A percentile compares a stretch with the other conserved stretches of the same genome.
These are phyloP conservation scores for Pangasius larnaudii DNA, from an alignment of 2,797 vertebrate genomes.

Conservation along the genomic window DNA sequence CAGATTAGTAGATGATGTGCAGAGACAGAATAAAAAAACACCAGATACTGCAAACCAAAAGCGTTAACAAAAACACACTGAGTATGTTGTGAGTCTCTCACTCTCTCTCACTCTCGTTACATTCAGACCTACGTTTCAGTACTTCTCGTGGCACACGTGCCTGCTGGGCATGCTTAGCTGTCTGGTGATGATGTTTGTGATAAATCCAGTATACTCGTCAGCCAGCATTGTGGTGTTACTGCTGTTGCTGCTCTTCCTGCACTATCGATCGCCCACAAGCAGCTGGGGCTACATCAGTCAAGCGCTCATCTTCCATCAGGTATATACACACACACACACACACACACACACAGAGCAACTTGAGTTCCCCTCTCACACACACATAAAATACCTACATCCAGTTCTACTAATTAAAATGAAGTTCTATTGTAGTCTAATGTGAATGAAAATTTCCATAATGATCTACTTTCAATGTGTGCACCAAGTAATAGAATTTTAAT, in stretches of 20 bases:
- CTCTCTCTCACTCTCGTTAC: neutral
- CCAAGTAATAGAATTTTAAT: too few relatives aligned
- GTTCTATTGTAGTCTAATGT: neutral
- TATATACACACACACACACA: conserved; percentile 49
- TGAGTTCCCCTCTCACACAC: neutral
- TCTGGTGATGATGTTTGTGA: conserved; percentile 93
- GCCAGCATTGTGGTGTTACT: conserved; percentile 87
- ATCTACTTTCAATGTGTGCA: too few relatives aligned
- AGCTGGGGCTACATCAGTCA: conserved; percentile 97
- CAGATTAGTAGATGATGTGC: too few relatives aligned
- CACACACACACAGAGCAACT: too few relatives aligned
- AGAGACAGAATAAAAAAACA: neutral
- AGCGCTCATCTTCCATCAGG: conserved; percentile 93
- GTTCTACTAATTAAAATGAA: neutral
- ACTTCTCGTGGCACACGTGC: conserved; percentile 93
- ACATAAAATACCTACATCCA: neutral
- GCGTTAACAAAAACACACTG: neutral
- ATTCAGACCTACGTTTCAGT: conserved; percentile 84
- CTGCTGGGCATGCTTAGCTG: conserved; percentile 88
- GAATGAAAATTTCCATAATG: neutral
- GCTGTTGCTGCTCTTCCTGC: conserved; percentile 86
- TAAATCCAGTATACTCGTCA: conserved; percentile 87
- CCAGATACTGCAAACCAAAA: neutral
- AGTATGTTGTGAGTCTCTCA: neutral
- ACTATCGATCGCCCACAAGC: conserved; percentile 87